Evolutionary conservation across 2,113 vertebrate species (phyloP).

Genomic region (Mustela lutreola): DNA sequence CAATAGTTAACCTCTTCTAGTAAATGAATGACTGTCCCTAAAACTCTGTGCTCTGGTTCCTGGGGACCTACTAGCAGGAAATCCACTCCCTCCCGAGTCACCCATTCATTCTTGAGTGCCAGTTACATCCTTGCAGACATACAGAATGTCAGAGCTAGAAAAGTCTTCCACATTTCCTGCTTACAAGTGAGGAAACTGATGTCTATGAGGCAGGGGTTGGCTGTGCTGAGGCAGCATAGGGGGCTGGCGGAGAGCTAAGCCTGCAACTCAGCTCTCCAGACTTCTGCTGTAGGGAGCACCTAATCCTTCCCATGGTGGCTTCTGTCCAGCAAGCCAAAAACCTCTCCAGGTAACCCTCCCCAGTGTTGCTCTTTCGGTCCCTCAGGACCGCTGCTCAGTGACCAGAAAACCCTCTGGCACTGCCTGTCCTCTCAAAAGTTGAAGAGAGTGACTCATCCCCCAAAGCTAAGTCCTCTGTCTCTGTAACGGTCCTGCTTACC

Average conservation of each 20-base stretch:
- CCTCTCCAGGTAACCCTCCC: too few species aligned
- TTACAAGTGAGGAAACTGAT: neutral
- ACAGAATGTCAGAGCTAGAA: neutral
- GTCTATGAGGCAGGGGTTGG: rapidly evolving
- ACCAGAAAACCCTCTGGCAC: neutral
- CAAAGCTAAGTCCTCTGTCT: neutral
- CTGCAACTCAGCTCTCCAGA: neutral
- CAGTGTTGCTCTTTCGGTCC: neutral
- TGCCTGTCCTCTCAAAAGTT: neutral
- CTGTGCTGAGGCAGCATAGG: neutral
- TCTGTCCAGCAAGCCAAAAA: neutral
- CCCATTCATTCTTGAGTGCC: neutral
- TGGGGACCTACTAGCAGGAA: neutral
- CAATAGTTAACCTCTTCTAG: neutral
- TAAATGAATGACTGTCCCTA: neutral
- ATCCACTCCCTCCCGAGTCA: neutral
- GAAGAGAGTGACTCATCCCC: neutral
- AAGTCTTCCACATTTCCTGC: neutral
- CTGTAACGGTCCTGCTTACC: neutral
- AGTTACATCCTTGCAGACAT: neutral
- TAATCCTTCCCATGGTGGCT: neutral
- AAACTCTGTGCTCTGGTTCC: neutral
- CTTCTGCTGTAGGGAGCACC: neutral
- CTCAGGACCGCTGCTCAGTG: too few species aligned
- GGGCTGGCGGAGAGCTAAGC: neutral